Conservation (phyloP, 2,888 invertebrate species). For the Pandemis heparana region DNA sequence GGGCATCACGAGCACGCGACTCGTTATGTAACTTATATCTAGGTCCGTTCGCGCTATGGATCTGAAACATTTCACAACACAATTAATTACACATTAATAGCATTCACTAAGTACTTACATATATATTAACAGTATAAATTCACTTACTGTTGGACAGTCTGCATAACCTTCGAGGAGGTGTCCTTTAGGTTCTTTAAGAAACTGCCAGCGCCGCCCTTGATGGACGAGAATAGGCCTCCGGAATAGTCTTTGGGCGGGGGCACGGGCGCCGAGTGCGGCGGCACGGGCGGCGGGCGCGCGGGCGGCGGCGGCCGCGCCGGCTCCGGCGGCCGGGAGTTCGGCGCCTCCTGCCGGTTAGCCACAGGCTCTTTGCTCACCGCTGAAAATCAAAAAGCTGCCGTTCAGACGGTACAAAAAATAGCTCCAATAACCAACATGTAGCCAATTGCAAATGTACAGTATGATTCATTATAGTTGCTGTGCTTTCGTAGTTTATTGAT, state of each 20-base stretch:
- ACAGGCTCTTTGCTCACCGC: slow-evolving; percentile 67
- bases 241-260: slow-evolving; percentile 58
- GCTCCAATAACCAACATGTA: slow-evolving; percentile 54
- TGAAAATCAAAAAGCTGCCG: slow-evolving; percentile 51
- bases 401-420: slow-evolving; percentile 42
- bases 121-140: not conserved
- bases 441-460: slow-evolving; percentile 55
- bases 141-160: slow-evolving; percentile 95
- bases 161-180: slow-evolving; percentile 98
- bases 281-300: slow-evolving; percentile 65
- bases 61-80: slow-evolving; percentile 73
- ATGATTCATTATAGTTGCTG: slow-evolving; percentile 25
- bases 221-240: slow-evolving; percentile 92
- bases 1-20: slow-evolving; percentile 96
- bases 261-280: slow-evolving; percentile 54
- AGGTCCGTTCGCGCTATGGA: slow-evolving; percentile 94
- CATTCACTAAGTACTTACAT: not conserved
- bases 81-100: not conserved
- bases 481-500: slow-evolving; percentile 2
- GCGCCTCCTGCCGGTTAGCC: slow-evolving; percentile 63
- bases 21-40: slow-evolving; percentile 97
- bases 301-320: slow-evolving; percentile 68
- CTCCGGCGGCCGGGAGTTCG: slow-evolving; percentile 69
- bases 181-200: slow-evolving; percentile 97
- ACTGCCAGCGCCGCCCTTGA: slow-evolving; percentile 97